Base-by-base conservation (phyloP, 2,797 vertebrate genomes). In the Tokudaia muenninki region DNA sequence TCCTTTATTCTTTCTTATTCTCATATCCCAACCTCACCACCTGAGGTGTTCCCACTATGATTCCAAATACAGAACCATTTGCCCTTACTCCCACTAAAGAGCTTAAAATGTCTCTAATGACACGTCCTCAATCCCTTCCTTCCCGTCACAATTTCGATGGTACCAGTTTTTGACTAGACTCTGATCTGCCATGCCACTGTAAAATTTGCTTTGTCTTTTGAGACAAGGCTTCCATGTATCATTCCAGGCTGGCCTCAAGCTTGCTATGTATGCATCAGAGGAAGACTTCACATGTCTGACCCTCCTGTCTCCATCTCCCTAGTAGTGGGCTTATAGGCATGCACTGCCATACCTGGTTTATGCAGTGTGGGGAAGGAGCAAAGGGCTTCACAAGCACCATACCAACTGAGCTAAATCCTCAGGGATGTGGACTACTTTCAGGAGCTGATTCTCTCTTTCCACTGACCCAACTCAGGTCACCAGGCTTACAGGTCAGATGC, bases 31-130 rank as follows among this genome's bases (percentile, higher is more conserved):
- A 24, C 78, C 31, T 52, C 59, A 63, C 55, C 37, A 92, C 81
- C 65, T 75, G 67, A 92, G 61, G 94, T 29, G 55, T 88, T 95
- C 90, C 74, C 83, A 88, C 29, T 83, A 34, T 14, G 63, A 86
- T 80, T 96, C 95, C 67, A 97, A 95, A 96, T 86, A 92, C 75
- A 96, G 91, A 93, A 78, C 34, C 78, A 77, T 86, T 96, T 90
- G 80, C 83, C 81, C 7, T 75, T 96, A 79, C 55, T 94, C 87
- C 92, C 72, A 92, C 84, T 11, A 55, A 41, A 63, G 77, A 89
- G 79, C 83, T 97, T 95, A 95, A 92, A 95, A 89, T 92, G 57
- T 57, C 44, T 96, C 78, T 96, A 95, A 95, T 98, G 77, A 90
- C 57, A 92, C 59, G 86, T 90, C 67, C 34, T 55, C 16, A 3